phyloP scores from a whole-genome alignment of 2,888 invertebrate genomes.

The Quadroppia sp. region DNA sequence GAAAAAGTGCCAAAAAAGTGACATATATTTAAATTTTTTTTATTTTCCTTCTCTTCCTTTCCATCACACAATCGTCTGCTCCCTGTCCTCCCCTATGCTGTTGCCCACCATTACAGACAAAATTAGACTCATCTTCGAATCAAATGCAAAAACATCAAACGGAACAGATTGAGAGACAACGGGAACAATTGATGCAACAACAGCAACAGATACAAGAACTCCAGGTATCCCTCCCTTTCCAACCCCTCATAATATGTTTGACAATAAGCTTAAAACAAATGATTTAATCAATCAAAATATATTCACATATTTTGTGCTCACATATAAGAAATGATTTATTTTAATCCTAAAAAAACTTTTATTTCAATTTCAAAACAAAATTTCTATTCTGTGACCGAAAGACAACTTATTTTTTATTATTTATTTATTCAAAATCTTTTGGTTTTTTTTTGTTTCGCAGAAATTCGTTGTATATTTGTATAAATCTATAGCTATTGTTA shows the following conservation, averaged over 20 bases:
- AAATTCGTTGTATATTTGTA: constrained; percentile 34
- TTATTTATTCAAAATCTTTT: constrained; percentile 23
- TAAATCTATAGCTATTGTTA: constrained; percentile 33
- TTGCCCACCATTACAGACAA: constrained; percentile 12
- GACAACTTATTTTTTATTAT: not conserved
- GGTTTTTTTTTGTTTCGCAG: constrained; percentile 20
- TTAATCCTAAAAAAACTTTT: too few relatives aligned
- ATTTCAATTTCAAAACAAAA: not conserved
- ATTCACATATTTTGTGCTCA: too few relatives aligned
- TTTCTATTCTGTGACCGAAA: not conserved
- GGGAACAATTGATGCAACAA: constrained; percentile 35
- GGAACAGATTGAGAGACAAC: constrained; percentile 31
- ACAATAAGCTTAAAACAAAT: not conserved
- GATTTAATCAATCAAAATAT: constrained; percentile 19
- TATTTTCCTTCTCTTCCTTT: not conserved
- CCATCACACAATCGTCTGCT: not conserved
- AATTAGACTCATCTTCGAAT: constrained; percentile 5
- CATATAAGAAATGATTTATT: too few relatives aligned
- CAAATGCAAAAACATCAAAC: constrained; percentile 36
- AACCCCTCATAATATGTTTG: not conserved
- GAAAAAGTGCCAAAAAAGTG: constrained; percentile 25
- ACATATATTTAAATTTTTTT: constrained; percentile 17
- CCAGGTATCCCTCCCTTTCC: constrained; percentile 8
- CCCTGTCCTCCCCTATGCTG: not conserved
- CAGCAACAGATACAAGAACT: constrained; percentile 35